Conservation (phyloP, 2,888 invertebrate genomes). For the Hyppa rectilinea region DNA sequence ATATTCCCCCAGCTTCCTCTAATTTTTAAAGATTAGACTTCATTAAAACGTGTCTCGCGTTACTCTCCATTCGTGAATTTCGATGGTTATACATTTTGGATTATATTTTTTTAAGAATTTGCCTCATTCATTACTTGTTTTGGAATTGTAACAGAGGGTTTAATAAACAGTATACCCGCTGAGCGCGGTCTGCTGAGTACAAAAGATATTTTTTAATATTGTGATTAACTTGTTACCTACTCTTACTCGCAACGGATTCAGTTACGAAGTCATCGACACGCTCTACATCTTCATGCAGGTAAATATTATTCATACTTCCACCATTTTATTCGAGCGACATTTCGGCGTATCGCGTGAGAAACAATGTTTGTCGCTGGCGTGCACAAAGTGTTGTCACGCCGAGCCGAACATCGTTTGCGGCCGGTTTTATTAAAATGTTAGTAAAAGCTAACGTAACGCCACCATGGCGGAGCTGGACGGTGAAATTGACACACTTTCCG, state of each 20-base stretch:
- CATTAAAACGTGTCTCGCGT: conserved; percentile 45
- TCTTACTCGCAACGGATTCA: background rate
- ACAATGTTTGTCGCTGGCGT: conserved; percentile 37
- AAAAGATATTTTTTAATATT: too few species aligned
- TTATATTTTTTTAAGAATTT: conserved; percentile 15
- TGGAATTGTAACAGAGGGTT: background rate
- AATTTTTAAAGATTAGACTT: conserved; percentile 48
- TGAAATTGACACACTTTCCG: conserved; percentile 55
- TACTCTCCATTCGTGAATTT: conserved; percentile 44
- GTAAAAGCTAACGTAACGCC: conserved; percentile 36
- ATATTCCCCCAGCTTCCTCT: conserved; percentile 29
- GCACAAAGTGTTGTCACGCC: conserved; percentile 57
- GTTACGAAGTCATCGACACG: conserved; percentile 31
- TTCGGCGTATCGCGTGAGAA: conserved; percentile 40
- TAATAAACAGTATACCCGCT: background rate
- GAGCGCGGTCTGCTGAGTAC: too few species aligned
- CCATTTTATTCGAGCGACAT: conserved; percentile 10
- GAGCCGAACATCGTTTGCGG: conserved; percentile 48
- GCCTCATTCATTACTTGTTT: background rate
- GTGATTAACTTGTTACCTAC: background rate
- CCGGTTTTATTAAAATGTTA: conserved; percentile 58
- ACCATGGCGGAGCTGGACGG: conserved; percentile 4
- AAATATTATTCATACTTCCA: conserved; percentile 34
- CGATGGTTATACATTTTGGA: conserved; percentile 36
- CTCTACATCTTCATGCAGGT: conserved; percentile 13